Percentiles rank a stretch among this genome's conserved stretches.
Conservation (phyloP, 2,797 vertebrate genomes). For the Strix occidentalis region DNA sequence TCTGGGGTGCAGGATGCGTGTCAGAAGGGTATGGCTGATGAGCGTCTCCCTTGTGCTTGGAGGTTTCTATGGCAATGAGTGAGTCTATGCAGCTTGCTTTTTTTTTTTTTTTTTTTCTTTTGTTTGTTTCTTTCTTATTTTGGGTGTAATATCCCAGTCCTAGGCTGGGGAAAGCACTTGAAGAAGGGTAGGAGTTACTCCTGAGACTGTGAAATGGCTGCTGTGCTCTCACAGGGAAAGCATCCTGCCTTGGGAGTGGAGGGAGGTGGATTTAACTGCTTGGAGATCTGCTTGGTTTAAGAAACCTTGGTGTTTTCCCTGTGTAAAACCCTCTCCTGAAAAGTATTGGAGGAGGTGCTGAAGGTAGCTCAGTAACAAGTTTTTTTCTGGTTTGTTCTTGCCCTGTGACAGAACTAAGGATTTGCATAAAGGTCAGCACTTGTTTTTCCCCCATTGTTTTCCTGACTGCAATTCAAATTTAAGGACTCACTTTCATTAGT, state of each 20-base stretch:
- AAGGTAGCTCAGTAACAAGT: neutral
- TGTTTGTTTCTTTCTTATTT: rapidly evolving
- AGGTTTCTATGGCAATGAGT: neutral
- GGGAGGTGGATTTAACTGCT: neutral
- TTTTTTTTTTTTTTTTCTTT: neutral
- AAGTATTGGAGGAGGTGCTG: neutral
- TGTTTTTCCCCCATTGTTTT: neutral
- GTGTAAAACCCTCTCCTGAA: neutral
- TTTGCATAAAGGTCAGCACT: neutral
- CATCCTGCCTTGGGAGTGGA: rapidly evolving
- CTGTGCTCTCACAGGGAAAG: rapidly evolving
- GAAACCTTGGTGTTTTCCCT: neutral
- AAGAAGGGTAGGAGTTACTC: neutral
- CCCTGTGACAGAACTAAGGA: neutral
- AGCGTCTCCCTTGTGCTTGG: rapidly evolving
- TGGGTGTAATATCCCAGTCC: neutral
- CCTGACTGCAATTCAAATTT: neutral
- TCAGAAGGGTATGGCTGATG: rapidly evolving
- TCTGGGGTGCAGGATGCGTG: rapidly evolving
- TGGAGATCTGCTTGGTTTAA: rapidly evolving
- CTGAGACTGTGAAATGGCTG: neutral
- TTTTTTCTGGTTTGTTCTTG: neutral
- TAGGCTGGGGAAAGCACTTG: neutral
- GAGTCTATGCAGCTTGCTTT: neutral
- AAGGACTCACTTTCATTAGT: neutral